phyloP scores from a whole-genome alignment of 2,888 invertebrate species.

The Aromia moschata region DNA sequence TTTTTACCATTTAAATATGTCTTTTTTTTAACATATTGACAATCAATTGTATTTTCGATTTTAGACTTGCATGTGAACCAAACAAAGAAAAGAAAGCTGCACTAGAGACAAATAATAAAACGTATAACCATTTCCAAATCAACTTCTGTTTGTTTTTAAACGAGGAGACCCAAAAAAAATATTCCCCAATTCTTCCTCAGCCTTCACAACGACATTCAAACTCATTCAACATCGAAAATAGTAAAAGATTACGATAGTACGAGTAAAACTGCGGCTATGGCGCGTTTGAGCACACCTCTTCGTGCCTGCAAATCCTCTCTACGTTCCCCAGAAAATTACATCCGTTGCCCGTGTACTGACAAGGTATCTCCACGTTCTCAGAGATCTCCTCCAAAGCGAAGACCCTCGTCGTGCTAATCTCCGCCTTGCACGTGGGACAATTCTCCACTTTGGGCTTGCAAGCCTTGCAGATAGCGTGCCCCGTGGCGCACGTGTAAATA shows the following conservation, averaged over 20 bases:
- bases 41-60: too few relatives aligned
- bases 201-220: background rate
- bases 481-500: slow-evolving; percentile 47
- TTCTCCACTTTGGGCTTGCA: slow-evolving; percentile 41
- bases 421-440: slow-evolving; percentile 43
- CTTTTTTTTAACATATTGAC: too few relatives aligned
- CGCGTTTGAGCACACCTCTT: slow-evolving; percentile 3
- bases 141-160: too few relatives aligned
- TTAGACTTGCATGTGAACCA: too few relatives aligned
- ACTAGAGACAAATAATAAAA: too few relatives aligned
- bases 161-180: too few relatives aligned
- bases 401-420: slow-evolving; percentile 30
- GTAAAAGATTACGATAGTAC: background rate
- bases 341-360: background rate
- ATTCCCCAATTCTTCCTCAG: background rate
- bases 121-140: too few relatives aligned
- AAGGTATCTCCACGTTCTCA: slow-evolving; percentile 30
- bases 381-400: slow-evolving; percentile 34
- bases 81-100: too few relatives aligned
- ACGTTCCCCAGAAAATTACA: slow-evolving; percentile 2
- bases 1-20: too few relatives aligned
- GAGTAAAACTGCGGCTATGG: too few relatives aligned
- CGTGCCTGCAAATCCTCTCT: slow-evolving; percentile 5
- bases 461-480: slow-evolving; percentile 50
- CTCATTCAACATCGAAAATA: background rate